phyloP scores from a whole-genome alignment of 1,140 invertebrate species.

The Trinorchestia longiramus region DNA sequence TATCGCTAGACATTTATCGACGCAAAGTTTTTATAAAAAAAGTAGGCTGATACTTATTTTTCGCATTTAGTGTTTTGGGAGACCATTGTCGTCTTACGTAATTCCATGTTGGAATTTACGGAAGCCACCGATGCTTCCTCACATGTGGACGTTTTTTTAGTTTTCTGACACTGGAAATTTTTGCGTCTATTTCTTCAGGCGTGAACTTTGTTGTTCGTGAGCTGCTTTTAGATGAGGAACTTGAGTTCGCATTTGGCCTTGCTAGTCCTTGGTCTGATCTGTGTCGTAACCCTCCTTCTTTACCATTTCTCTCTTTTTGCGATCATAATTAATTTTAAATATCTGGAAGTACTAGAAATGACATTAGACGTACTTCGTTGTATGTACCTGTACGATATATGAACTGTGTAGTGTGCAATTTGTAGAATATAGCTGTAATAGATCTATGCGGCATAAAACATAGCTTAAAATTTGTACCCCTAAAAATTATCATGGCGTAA shows the following conservation, averaged over 20 bases:
- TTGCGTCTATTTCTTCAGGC: too few relatives aligned
- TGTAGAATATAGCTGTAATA: neutral
- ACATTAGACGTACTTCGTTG: neutral
- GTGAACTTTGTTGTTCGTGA: too few relatives aligned
- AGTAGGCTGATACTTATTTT: neutral
- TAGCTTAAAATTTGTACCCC: neutral
- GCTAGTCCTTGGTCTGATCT: neutral
- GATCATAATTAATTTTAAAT: neutral
- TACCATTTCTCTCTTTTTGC: neutral
- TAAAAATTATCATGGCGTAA: neutral
- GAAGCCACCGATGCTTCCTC: too few relatives aligned
- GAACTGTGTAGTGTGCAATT: neutral
- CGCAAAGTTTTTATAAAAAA: neutral
- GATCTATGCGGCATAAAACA: neutral
- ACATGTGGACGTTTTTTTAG: too few relatives aligned
- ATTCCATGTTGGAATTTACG: neutral
- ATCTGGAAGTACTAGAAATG: neutral
- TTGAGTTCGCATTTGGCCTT: neutral
- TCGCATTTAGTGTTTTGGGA: neutral
- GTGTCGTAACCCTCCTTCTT: neutral
- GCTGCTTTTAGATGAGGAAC: neutral
- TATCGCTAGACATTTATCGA: neutral
- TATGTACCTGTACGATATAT: neutral
- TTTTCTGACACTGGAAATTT: too few relatives aligned
- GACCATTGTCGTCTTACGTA: neutral